Conservation (phyloP, 2,888 invertebrate genomes). For the Epistrophe eligans region DNA sequence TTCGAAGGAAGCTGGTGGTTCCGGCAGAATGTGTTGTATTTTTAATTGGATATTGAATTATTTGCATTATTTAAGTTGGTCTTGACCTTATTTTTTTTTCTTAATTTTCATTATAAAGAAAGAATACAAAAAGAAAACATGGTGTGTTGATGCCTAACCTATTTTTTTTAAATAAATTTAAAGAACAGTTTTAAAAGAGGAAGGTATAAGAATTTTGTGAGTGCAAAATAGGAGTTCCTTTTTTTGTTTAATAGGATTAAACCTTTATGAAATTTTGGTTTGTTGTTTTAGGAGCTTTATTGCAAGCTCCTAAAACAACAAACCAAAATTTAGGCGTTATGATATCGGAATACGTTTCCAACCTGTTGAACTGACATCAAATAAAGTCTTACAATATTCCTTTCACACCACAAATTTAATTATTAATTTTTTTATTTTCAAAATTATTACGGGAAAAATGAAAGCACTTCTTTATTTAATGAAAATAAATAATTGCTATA, state of each 20-base stretch:
- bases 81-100: conserved; percentile 60
- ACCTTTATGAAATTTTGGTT: background rate
- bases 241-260: background rate
- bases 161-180: background rate
- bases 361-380: background rate
- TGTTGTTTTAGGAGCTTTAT: background rate
- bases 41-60: conserved; percentile 67
- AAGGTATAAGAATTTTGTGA: background rate
- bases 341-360: background rate
- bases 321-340: no score
- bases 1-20: conserved; percentile 48
- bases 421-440: background rate
- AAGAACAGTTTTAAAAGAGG: background rate
- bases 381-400: background rate
- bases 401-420: background rate
- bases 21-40: conserved; percentile 57
- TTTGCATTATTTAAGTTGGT: conserved; percentile 49
- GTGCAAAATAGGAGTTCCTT: background rate
- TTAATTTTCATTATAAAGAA: background rate
- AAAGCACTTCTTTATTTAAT: background rate
- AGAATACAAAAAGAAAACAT: background rate
- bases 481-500: no score
- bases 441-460: background rate
- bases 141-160: background rate
- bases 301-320: no score